Conservation (phyloP, 2,113 vertebrate species). For the Crotalus horridus region DNA sequence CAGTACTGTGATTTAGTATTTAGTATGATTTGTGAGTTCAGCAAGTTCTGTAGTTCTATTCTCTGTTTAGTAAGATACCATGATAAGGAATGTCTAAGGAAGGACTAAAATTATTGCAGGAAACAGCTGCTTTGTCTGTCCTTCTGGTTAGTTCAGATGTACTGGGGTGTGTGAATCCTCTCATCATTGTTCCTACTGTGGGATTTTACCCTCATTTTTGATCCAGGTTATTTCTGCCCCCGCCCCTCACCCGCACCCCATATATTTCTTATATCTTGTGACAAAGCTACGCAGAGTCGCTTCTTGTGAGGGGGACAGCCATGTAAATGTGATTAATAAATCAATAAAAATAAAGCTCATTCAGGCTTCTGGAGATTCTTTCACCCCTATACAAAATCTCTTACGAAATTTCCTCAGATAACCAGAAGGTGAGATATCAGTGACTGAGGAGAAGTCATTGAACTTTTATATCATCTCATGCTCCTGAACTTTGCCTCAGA, state of each 20-base stretch:
- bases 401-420: background rate
- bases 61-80: background rate
- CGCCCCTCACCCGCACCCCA: background rate
- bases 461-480: background rate
- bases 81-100: background rate
- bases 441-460: background rate
- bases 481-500: background rate
- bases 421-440: background rate
- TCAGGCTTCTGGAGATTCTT: background rate
- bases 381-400: background rate
- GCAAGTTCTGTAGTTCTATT: background rate
- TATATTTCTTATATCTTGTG: background rate
- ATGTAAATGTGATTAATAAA: background rate
- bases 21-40: background rate
- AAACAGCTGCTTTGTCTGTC: background rate
- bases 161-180: background rate
- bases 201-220: background rate
- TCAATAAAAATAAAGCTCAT: background rate
- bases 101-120: background rate
- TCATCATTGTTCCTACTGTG: background rate
- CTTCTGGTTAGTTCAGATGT: background rate
- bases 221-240: background rate
- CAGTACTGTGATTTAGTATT: background rate
- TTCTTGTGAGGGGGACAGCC: background rate
- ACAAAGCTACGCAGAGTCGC: background rate